A percentile compares a stretch with the other conserved stretches of the same genome.
Evolutionary conservation across 2,797 vertebrate species (phyloP).

Genomic region (Enoplosus armatus): DNA sequence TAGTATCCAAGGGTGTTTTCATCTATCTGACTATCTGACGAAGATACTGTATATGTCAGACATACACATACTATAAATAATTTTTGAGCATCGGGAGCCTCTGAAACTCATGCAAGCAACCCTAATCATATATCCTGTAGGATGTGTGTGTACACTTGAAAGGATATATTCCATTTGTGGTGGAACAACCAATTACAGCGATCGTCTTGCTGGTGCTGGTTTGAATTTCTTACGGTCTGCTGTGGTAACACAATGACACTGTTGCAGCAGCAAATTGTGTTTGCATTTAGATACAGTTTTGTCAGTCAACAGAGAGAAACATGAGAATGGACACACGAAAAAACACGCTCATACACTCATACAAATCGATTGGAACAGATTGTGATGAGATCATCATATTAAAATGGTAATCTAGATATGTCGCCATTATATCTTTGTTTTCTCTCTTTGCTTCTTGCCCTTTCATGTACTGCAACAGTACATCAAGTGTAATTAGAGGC

Average conservation of each 20-base stretch:
- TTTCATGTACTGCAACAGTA: conserved; percentile 77
- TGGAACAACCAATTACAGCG: background rate
- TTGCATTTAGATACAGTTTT: conserved; percentile 53
- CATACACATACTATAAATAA: background rate
- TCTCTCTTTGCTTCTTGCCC: conserved; percentile 71
- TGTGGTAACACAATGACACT: conserved; percentile 44
- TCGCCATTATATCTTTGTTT: background rate
- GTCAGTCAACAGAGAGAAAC: conserved; percentile 69
- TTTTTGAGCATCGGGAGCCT: background rate
- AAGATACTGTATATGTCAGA: background rate
- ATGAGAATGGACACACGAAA: conserved; percentile 45
- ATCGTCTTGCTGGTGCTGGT: background rate
- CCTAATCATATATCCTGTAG: background rate
- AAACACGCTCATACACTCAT: conserved; percentile 30
- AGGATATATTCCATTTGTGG: background rate
- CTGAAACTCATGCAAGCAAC: background rate
- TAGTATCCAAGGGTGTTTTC: background rate
- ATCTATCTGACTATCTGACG: background rate
- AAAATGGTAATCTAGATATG: conserved; percentile 33
- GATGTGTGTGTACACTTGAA: background rate
- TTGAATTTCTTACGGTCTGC: conserved; percentile 1
- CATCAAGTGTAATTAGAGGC: conserved; percentile 1
- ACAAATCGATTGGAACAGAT: conserved; percentile 48
- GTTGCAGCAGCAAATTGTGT: conserved; percentile 49
- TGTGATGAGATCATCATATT: conserved; percentile 56